Evolutionary conservation across 2,888 invertebrate genomes (phyloP).

Genomic region (Unio pictorum): DNA sequence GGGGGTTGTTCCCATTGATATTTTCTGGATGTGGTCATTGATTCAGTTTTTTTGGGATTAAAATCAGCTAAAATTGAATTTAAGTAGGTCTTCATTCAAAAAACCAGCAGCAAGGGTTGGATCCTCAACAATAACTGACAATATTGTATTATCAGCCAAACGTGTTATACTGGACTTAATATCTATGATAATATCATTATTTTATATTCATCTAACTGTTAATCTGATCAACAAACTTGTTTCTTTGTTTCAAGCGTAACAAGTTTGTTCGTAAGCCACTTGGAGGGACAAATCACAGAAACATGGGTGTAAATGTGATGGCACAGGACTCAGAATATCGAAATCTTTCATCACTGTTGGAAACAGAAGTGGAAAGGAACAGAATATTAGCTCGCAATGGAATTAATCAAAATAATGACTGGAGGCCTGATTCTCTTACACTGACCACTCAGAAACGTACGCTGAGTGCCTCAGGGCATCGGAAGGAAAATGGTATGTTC

Average conservation of each 20-base stretch:
- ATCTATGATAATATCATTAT: too few species aligned
- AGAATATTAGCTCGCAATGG: conserved; percentile 51
- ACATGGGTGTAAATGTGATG: conserved; percentile 35
- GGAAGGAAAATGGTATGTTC: conserved; percentile 39
- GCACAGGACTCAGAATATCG: conserved; percentile 58
- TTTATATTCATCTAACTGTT: too few species aligned
- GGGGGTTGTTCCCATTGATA: too few species aligned
- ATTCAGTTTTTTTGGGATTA: too few species aligned
- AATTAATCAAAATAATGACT: conserved; percentile 37
- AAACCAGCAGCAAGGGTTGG: too few species aligned
- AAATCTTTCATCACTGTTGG: conserved; percentile 46
- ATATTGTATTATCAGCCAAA: too few species aligned
- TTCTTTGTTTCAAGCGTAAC: conserved; percentile 32
- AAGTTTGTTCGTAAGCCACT: conserved; percentile 58
- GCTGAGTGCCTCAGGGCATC: conserved; percentile 54
- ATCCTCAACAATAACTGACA: too few species aligned
- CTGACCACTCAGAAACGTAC: conserved; percentile 41
- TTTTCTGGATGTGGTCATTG: too few species aligned
- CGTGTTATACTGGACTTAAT: too few species aligned
- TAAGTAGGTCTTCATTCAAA: too few species aligned
- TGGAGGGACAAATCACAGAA: conserved; percentile 33
- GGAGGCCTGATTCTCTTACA: conserved; percentile 50
- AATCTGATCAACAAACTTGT: too few species aligned
- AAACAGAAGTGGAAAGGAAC: conserved; percentile 57
- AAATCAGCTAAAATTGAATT: too few species aligned